A percentile compares a stretch with the other conserved stretches of the same genome.
Conservation (phyloP, 1,140 invertebrate genomes). For the Trachymyrmex septentrionalis region DNA sequence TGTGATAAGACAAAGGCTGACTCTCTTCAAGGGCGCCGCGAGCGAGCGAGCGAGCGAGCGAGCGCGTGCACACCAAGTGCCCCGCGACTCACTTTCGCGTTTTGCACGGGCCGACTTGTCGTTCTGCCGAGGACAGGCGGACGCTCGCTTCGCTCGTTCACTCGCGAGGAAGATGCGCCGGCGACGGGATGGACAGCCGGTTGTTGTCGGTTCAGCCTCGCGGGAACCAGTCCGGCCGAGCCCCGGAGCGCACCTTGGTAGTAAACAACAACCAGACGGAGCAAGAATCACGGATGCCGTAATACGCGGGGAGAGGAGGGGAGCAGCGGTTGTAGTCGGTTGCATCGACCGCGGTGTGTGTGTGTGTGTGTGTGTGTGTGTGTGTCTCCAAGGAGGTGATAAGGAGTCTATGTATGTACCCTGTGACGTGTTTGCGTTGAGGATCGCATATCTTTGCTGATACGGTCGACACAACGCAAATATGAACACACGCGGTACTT, state of each 20-base stretch:
- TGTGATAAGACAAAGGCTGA: slow-evolving; percentile 85
- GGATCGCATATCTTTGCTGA: slow-evolving; percentile 5
- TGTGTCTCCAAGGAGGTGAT: slow-evolving; percentile 15
- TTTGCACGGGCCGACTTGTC: slow-evolving; percentile 71
- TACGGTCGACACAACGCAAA: slow-evolving; percentile 20
- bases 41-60: slow-evolving; percentile 10
- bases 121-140: slow-evolving; percentile 48
- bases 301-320: neutral
- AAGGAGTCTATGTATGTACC: slow-evolving; percentile 30
- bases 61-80: neutral
- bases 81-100: slow-evolving; percentile 52
- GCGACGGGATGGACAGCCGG: neutral
- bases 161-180: slow-evolving; percentile 29
- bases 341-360: neutral
- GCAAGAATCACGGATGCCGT: neutral
- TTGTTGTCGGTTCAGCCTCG: neutral
- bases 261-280: neutral
- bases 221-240: slow-evolving; percentile 35
- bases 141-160: slow-evolving; percentile 10
- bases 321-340: neutral
- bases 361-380: neutral
- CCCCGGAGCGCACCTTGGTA: neutral
- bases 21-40: slow-evolving; percentile 81
- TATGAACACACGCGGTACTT: slow-evolving; percentile 1
- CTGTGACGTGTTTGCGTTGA: neutral